Conservation (phyloP, 2,888 invertebrate genomes). For the Melinaea marsaeus region DNA sequence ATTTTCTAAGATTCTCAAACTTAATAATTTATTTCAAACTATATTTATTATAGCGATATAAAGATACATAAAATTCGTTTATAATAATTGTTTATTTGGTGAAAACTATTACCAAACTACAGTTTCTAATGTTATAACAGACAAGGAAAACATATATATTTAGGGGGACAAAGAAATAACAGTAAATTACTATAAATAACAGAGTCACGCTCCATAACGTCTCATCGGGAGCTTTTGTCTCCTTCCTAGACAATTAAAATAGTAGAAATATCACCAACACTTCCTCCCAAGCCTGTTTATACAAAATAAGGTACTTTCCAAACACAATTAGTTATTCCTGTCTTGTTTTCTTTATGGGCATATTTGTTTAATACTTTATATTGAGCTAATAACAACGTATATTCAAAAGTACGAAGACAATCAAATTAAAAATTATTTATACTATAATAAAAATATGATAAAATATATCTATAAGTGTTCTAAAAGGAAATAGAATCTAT, state of each 20-base stretch:
- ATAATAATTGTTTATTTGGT: no score
- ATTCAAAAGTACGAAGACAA: no score
- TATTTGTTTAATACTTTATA: neutral
- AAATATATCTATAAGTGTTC: neutral
- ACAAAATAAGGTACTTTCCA: neutral
- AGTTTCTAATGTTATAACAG: neutral
- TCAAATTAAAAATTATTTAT: neutral
- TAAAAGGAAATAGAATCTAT: no score
- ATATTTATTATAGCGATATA: no score
- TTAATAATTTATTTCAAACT: no score
- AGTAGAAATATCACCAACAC: constrained; percentile 9
- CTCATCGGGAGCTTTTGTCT: constrained; percentile 21
- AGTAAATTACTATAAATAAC: constrained; percentile 17
- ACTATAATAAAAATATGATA: neutral
- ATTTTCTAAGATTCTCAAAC: no score
- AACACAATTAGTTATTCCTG: neutral
- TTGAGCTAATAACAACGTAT: no score
- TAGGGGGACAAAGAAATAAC: constrained; percentile 8
- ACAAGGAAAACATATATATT: neutral
- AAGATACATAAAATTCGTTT: no score
- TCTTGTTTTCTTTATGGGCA: neutral
- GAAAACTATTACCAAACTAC: no score
- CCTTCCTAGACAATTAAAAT: constrained; percentile 22
- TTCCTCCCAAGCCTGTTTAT: neutral
- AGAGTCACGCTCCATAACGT: constrained; percentile 21